Base-by-base conservation (phyloP, 2,888 invertebrate species). In the Clunio marinus region DNA sequence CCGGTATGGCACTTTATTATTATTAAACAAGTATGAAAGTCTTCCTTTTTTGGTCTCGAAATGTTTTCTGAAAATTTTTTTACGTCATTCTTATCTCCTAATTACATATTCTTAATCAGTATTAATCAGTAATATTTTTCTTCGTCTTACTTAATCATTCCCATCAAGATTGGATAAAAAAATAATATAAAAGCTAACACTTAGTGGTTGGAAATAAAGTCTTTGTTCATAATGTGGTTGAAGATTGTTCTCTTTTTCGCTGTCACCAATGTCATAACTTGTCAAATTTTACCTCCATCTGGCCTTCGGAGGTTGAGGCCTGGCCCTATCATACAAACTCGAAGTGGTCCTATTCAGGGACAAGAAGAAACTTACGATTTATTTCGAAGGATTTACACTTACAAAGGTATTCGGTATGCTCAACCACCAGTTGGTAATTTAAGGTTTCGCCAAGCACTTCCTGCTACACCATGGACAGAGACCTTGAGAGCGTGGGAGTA, bases 311-410 rank as follows among this genome's bases (percentile, higher is more conserved):
- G 4, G 5, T 4, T 32, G 4, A 4, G 32, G 10, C 62, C 62
- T 7, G 62, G 62, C 3, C 66, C 60, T 13, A 32, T 60, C 10
- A 60, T 69, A 15, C 17, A 51, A 59, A 67, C 68, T 10, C 35
- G 17, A n/a, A 13, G 28, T 15, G 69, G 69, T 24, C 51, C 22
- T 7, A 17, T 69, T 45, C 69, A 58, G 22, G 69, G 69, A 1
- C 22, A 25, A 25, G 24, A 62, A 37, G 62, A 62, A 22, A 28
- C 27, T 25, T 37, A 41, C 10, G 59, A 59, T 41, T 17, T 24
- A n/a, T 8, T 28, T n/a, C 24, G 27, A 22, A 41, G 41, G 15
- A 20, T 41, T 10, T 41, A 41, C 5, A 41, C 41, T 1, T 62
- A 41, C 5, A 62, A 41, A 45, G 62, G 62, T 8, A 62, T 62